These are phyloP conservation scores for Labrus mixtus DNA, from an alignment of 2,113 vertebrate species.

Conservation along the genomic window DNA sequence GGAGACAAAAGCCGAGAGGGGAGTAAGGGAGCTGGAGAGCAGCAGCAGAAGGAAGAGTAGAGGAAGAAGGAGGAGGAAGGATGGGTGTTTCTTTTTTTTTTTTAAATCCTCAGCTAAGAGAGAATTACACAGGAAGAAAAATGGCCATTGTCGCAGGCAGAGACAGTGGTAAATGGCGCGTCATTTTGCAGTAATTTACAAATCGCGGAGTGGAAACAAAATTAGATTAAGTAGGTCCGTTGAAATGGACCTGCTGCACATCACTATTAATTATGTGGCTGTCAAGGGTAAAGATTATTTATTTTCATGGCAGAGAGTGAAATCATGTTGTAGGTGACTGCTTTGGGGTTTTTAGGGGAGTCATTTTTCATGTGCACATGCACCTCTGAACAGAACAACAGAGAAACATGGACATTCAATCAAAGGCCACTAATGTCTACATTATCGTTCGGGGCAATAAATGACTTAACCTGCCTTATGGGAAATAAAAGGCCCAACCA, in stretches of 20 bases:
- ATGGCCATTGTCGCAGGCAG: conserved; percentile 79
- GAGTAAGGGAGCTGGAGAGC: conserved; percentile 65
- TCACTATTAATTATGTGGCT: conserved; percentile 86
- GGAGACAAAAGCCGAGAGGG: conserved; percentile 63
- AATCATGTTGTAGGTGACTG: conserved; percentile 76
- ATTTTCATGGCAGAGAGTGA: conserved; percentile 79
- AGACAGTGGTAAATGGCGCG: conserved; percentile 85
- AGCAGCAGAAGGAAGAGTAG: conserved; percentile 42
- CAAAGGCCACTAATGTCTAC: conserved; percentile 80
- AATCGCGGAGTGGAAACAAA: conserved; percentile 87
- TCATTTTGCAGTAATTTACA: conserved; percentile 87
- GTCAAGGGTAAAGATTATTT: conserved; percentile 82
- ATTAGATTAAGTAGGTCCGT: conserved; percentile 86
- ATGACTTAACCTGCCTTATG: conserved; percentile 75
- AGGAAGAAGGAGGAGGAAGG: conserved; percentile 35
- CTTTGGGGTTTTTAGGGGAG: conserved; percentile 70
- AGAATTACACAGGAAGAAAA: conserved; percentile 81
- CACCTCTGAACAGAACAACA: conserved; percentile 62
- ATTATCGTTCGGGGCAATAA: conserved; percentile 76
- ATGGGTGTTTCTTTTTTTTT: conserved; percentile 63
- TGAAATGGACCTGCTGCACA: conserved; percentile 86
- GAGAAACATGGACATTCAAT: conserved; percentile 74
- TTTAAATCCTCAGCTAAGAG: conserved; percentile 57
- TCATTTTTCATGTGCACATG: conserved; percentile 77
- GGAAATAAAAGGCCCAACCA: conserved; percentile 59